Evolutionary conservation across 2,888 invertebrate species (phyloP).

Genomic region (Coelinius sp.): DNA sequence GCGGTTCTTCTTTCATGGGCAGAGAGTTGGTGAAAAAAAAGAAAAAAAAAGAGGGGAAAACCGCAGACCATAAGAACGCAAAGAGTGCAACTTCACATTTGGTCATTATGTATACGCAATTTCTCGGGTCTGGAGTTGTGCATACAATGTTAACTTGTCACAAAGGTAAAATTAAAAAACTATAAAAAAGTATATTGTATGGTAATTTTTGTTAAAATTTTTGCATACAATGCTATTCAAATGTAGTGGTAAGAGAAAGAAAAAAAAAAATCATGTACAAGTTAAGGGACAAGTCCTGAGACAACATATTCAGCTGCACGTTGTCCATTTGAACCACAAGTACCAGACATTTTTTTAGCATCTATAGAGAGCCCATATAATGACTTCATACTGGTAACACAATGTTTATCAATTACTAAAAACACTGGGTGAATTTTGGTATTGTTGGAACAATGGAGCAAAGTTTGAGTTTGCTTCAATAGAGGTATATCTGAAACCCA

Average conservation of each 20-base stretch:
- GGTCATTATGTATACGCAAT: slow-evolving; percentile 46
- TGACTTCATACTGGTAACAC: neutral
- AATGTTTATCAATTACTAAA: neutral
- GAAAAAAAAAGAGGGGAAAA: slow-evolving; percentile 46
- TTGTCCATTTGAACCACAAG: neutral
- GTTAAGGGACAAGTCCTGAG: neutral
- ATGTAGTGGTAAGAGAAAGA: neutral
- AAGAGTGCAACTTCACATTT: slow-evolving; percentile 48
- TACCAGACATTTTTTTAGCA: neutral
- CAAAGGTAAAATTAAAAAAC: slow-evolving; percentile 1
- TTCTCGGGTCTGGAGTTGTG: slow-evolving; percentile 5
- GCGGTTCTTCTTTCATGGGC: slow-evolving; percentile 51
- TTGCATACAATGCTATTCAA: neutral
- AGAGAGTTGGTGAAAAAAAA: slow-evolving; percentile 43
- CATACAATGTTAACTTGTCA: neutral
- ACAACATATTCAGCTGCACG: neutral
- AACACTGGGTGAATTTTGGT: neutral
- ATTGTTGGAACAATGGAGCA: neutral
- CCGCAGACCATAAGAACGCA: slow-evolving; percentile 55
- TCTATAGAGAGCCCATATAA: neutral
- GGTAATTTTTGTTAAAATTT: neutral
- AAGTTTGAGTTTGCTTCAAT: neutral
- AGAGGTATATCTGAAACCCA: neutral
- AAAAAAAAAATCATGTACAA: neutral
- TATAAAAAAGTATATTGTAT: neutral